Conservation (phyloP, 1,140 invertebrate species). For the Onthophagus taurus region DNA sequence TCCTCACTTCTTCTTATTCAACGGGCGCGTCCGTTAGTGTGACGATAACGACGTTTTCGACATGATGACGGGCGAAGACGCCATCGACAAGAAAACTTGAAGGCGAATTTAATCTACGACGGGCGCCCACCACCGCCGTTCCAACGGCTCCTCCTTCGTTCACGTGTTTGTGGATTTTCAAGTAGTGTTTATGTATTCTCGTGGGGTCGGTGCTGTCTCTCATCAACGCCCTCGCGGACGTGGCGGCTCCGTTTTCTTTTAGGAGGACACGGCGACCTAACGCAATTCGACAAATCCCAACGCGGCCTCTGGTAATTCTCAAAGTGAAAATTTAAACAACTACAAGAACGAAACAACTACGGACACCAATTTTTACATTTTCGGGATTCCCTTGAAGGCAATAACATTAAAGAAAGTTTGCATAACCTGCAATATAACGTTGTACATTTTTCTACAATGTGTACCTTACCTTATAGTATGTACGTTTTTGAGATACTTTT, state of each 20-base stretch:
- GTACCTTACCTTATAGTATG: no score
- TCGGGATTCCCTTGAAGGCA: no score
- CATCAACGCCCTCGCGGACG: constrained; percentile 20
- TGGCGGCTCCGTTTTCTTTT: no score
- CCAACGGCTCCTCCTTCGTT: no score
- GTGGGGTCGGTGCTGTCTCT: constrained; percentile 25
- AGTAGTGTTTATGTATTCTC: constrained; percentile 38
- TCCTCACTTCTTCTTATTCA: no score
- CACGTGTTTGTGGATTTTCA: constrained; percentile 35
- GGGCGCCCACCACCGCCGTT: no score
- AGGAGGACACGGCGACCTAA: not conserved
- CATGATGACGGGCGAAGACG: constrained; percentile 34
- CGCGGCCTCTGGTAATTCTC: not conserved
- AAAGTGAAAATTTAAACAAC: not conserved
- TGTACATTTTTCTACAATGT: no score
- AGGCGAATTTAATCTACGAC: constrained; percentile 36
- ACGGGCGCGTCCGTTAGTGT: constrained; percentile 26
- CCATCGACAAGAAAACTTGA: constrained; percentile 36
- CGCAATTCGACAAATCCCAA: not conserved
- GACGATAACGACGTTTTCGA: constrained; percentile 36
- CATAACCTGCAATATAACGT: no score
- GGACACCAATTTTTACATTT: no score
- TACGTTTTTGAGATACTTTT: no score
- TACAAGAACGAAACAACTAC: no score
- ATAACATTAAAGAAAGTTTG: no score